Evolutionary conservation across 53 echinoderm and acorn worm species (phyloP), one percentile per base, ranked within the genome.

Genomic region (Holothuria leucospilota): DNA sequence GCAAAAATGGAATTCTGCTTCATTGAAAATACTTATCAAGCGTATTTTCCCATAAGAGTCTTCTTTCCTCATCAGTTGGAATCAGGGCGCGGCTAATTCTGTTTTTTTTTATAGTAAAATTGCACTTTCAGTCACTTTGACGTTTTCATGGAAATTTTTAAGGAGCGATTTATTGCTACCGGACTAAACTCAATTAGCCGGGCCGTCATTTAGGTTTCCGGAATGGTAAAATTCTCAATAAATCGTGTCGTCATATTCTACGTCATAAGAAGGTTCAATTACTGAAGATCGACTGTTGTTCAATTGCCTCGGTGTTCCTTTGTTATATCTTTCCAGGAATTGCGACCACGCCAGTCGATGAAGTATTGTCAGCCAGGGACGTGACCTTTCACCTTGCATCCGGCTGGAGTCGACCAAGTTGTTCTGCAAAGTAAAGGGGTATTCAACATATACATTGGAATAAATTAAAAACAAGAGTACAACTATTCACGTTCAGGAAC

Each of bases 171-270:
- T 68, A 68, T 68, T 68, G 68, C 68, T 34, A 28, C 34, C 68
- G 68, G 68, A 29, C 68, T 68, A 68, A 34, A 28, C 4, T 68
- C 28, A 68, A 29, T 68, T 34, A 56, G 56, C 56, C 56, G 16
- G 56, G 68, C 68, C 8, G 68, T 25, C 28, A 68, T 68, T 29
- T 68, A 28, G 68, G 68, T 29, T 29, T 68, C 34, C 18, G 34
- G 34, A 14, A 39, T 39, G 24, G 20, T 72, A 41, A 20, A 38
- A 38, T 28, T 68, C 34, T 72, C 5, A 72, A 46, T 72, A 72
- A 72, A 41, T 72, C 72, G 72, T 72, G 39, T 39, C 72, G 30
- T 72, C 72, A 72, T 72, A 72, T 29, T 39, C 72, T 72, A 72
- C 72, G 72, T 72, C 46, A 72, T 30, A 72, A 21, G 46, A 46